Conservation (phyloP, 1,140 invertebrate species). For the Zaprionus ghesquierei region DNA sequence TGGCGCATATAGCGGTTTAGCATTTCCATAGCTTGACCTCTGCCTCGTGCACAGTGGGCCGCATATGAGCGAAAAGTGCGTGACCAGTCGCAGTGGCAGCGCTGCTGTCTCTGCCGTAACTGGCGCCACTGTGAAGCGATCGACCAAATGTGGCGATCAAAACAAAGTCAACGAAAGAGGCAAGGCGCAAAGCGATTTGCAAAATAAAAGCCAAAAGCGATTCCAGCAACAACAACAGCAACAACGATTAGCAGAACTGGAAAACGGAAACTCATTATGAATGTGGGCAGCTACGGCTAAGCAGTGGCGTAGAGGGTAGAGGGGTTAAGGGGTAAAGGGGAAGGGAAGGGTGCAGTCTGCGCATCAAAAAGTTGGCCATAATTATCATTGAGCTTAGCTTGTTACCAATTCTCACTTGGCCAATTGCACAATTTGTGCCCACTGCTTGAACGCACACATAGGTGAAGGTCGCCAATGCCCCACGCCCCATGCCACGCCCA, state of each 20-base stretch:
- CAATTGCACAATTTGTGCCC: slow-evolving; percentile 13
- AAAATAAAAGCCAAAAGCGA: slow-evolving; percentile 13
- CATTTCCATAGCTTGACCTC: slow-evolving; percentile 61
- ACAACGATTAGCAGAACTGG: slow-evolving; percentile 20
- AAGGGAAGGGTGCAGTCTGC: not conserved
- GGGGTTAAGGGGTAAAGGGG: not conserved
- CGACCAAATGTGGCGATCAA: slow-evolving; percentile 30
- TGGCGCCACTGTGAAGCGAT: slow-evolving; percentile 10
- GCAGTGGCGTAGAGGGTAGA: not conserved
- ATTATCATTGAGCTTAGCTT: slow-evolving; percentile 28
- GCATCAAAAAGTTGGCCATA: slow-evolving; percentile 12
- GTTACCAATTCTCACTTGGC: slow-evolving; percentile 57
- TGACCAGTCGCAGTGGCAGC: not conserved
- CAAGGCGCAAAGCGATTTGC: slow-evolving; percentile 30
- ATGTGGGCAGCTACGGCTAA: not conserved
- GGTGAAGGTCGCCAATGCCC: slow-evolving; percentile 47
- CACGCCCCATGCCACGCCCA: not conserved
- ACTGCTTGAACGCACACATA: slow-evolving; percentile 25
- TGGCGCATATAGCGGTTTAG: slow-evolving; percentile 54
- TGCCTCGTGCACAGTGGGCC: slow-evolving; percentile 47
- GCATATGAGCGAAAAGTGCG: not conserved
- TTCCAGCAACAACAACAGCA: slow-evolving; percentile 7
- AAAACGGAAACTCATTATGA: slow-evolving; percentile 29
- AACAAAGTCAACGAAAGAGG: slow-evolving; percentile 29
- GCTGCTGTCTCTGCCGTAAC: too few relatives aligned